These are phyloP conservation scores for Drosophila lacertosa DNA, from an alignment of 1,140 invertebrate genomes.

Conservation along the genomic window DNA sequence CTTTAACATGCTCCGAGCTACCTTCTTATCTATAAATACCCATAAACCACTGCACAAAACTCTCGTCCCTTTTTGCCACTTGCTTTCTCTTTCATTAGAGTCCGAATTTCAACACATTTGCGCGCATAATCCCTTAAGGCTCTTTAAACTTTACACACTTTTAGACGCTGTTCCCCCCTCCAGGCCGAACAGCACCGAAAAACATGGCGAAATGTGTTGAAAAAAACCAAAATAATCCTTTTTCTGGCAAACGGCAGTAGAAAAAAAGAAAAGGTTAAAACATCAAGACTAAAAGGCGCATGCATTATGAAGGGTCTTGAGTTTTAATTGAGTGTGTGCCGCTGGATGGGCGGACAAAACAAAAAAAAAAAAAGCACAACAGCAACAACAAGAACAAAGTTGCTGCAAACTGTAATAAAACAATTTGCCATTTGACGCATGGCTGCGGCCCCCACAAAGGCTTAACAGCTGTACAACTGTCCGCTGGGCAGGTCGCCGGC, in stretches of 20 bases:
- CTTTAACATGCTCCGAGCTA: conserved; percentile 31
- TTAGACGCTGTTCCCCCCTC: conserved; percentile 46
- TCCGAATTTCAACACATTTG: conserved; percentile 82
- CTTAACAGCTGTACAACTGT: conserved; percentile 9
- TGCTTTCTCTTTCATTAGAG: conserved; percentile 55
- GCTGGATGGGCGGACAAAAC: conserved; percentile 17
- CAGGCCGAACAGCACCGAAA: conserved; percentile 36
- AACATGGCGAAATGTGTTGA: conserved; percentile 43
- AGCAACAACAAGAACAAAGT: conserved; percentile 44
- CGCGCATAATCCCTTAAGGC: conserved; percentile 82
- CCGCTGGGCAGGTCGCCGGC: conserved; percentile 1
- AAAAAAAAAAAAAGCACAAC: conserved; percentile 22
- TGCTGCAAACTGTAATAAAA: conserved; percentile 71
- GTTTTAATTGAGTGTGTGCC: conserved; percentile 82
- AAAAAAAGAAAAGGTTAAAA: conserved; percentile 71
- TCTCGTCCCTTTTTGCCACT: conserved; percentile 55
- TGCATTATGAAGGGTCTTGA: conserved; percentile 80
- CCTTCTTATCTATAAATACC: conserved; percentile 79
- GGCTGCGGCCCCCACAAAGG: conserved; percentile 34
- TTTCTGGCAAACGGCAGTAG: conserved; percentile 23
- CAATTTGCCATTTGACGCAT: conserved; percentile 66
- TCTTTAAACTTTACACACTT: conserved; percentile 84
- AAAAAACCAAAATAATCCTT: conserved; percentile 70
- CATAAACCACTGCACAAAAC: conserved; percentile 70
- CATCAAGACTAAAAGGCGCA: conserved; percentile 76